Evolutionary conservation across 2,888 invertebrate genomes (phyloP), one percentile per base, ranked within the genome.

Genomic region (Lepidonotus clava): DNA sequence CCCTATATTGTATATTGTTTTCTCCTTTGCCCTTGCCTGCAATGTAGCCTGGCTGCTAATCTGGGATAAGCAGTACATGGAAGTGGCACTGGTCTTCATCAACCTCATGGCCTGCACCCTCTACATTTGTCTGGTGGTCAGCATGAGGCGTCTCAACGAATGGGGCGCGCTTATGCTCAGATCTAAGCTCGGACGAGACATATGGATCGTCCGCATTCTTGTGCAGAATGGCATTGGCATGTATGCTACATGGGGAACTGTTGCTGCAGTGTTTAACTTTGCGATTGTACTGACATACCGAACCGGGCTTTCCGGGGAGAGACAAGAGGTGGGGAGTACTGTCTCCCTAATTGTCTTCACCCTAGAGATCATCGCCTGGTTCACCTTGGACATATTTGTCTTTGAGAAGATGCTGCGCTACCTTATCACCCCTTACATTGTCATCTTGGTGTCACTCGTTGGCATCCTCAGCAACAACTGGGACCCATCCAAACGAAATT

Each of bases 151-250:
- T 0, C 87, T 93, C n/a, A 87, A 91, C 83, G 87, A 89, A 21
- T 88, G 88, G 53, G 89, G 90, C 11, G 85, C 88, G 18, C 84
- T 87, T 14, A 88, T 93, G 86, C 76, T 89, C 34, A 88, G 89
- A n/a, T 89, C 90, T 80, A 88, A 87, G 6, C 84, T 91, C 14
- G 87, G 86, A 6, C 84, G 86, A 18, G 93, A 92, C 51, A 90
- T 93, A 40, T 93, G 93, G 93, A 83, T 92, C 41, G 90, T 91
- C 6, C 88, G 93, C 46, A 86, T 91, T 8, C 86, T 93, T 18
- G 91, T 93, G 0, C 92, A 92, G 41, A 93, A 93, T 86, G 93
- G 92, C 0, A 86, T 93, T n/a, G 91, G 90, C n/a, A 91, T 93
- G 86, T 92, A 92, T 84, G 92, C 92, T 6, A 90, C 92, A 0